Base-by-base conservation (phyloP, 2,113 vertebrate species). In the Lasiurus cinereus region DNA sequence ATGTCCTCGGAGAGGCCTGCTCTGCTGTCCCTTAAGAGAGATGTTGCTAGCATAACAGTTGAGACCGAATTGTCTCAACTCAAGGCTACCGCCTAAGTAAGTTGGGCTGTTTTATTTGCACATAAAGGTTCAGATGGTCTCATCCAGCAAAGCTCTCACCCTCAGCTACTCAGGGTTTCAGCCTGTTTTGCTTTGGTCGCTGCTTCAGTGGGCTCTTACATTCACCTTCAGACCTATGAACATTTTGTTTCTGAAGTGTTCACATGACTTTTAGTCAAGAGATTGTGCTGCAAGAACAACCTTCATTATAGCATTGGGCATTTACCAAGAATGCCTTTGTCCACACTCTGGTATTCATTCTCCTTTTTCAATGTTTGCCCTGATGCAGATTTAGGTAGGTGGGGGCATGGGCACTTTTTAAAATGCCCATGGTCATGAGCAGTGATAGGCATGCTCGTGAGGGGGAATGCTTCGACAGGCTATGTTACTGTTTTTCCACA, bases 231-330 rank as follows among this genome's bases (percentile, higher is more conserved):
- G 15, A n/a, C 46, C 36, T 56, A 2, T 50, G 48, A 70, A 62
- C 12, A 6, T 84, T 73, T 70, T 80, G 33, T 84, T 90, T 93
- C 36, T 78, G 43, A 90, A 24, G 77, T 67, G 18, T 74, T 56
- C 29, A 12, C 50, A 4, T 80, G 46, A 14, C 76, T 84, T 79
- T 90, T 54, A 50, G 31, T 64, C 54, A 82, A 31, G 31, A 80
- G 39, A 15, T 22, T 69, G 27, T 85, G 31, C 39, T 52, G 29
- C 1, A 12, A 16, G 95, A 93, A 29, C 46, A 62, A 36, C 1
- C 22, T 48, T 5, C 11, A 12, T 72, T n/a, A 7, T 21, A 13
- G 33, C 8, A 12, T 14, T 36, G 13, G 24, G 18, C 33, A n/a
- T 77, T 52, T 56, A 31, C 54, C 31, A 14, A 80, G 50, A 87